These are phyloP conservation scores for Paedocypris sp. DNA, from an alignment of 2,113 vertebrate species.

Conservation along the genomic window DNA sequence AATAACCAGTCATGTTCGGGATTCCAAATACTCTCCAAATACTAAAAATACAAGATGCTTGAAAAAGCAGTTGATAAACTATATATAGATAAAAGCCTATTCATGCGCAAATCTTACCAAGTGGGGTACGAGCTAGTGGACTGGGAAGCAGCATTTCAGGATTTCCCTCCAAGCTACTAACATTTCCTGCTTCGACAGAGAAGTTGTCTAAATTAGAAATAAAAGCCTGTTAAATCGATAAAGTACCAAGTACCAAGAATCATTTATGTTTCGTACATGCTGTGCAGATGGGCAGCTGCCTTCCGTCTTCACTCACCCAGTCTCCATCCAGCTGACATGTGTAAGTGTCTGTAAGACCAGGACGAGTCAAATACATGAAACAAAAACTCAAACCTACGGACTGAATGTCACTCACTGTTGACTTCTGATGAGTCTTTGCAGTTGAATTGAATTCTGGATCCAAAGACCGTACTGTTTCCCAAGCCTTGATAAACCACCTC, in stretches of 20 bases:
- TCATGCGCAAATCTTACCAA: neutral
- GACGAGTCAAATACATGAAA: neutral
- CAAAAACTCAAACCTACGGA: neutral
- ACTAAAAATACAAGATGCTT: neutral
- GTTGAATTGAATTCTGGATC: constrained; percentile 65
- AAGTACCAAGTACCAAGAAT: too few relatives aligned
- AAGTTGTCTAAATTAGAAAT: too few relatives aligned
- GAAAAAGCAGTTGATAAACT: too few relatives aligned
- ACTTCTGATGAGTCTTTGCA: constrained; percentile 51
- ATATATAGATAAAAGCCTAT: too few relatives aligned
- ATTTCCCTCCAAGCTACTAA: neutral
- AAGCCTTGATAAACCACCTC: constrained; percentile 62
- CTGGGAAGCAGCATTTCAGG: neutral
- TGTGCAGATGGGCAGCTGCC: constrained; percentile 55
- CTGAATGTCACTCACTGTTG: constrained; percentile 6
- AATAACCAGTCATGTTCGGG: too few relatives aligned
- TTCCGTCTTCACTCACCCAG: constrained; percentile 68
- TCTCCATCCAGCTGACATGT: constrained; percentile 58
- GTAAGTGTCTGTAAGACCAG: constrained; percentile 60
- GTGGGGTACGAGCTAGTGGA: neutral
- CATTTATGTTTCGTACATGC: too few relatives aligned
- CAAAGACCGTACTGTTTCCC: constrained; percentile 74
- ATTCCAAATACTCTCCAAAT: too few relatives aligned
- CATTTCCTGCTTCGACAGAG: constrained; percentile 14
- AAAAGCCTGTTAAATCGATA: too few relatives aligned